A percentile compares a stretch with the other conserved stretches of the same genome.
Evolutionary conservation across 2,113 vertebrate genomes (phyloP).

Genomic region (Crotalus helleri): DNA sequence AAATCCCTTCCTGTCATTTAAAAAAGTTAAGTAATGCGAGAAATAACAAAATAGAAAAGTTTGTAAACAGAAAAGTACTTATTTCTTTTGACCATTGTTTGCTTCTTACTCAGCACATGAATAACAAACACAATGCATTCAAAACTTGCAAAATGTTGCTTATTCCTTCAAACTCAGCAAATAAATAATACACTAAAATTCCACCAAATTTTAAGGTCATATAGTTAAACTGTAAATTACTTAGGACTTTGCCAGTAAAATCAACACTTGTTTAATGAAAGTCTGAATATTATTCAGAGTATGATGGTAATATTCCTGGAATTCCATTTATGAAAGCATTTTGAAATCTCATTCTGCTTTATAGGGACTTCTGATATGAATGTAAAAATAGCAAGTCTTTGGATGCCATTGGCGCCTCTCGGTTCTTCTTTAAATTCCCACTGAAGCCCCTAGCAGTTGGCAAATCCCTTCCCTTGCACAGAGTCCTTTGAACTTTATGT

Average conservation of each 20-base stretch:
- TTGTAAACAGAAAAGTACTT: not conserved
- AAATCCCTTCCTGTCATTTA: not conserved
- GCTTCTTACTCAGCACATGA: not conserved
- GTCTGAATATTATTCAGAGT: not conserved
- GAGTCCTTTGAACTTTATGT: not conserved
- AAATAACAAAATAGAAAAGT: not conserved
- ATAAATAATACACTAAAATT: not conserved
- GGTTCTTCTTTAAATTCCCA: not conserved
- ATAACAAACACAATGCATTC: not conserved
- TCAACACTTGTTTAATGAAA: not conserved
- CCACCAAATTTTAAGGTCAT: not conserved
- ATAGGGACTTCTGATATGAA: not conserved
- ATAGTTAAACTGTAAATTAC: not conserved
- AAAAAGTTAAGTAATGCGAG: not conserved
- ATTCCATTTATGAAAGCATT: not conserved
- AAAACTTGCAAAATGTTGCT: not conserved
- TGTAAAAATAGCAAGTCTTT: not conserved
- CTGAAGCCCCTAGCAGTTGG: not conserved
- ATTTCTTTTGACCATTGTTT: not conserved
- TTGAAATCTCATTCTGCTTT: not conserved
- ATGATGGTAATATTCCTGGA: not conserved
- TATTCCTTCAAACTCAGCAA: not conserved
- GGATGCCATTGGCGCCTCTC: not conserved
- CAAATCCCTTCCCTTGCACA: not conserved
- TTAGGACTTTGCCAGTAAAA: not conserved